Evolutionary conservation across 2,113 vertebrate genomes (phyloP), one percentile per base, ranked within the genome.

Genomic region (Cercopithecus mona): DNA sequence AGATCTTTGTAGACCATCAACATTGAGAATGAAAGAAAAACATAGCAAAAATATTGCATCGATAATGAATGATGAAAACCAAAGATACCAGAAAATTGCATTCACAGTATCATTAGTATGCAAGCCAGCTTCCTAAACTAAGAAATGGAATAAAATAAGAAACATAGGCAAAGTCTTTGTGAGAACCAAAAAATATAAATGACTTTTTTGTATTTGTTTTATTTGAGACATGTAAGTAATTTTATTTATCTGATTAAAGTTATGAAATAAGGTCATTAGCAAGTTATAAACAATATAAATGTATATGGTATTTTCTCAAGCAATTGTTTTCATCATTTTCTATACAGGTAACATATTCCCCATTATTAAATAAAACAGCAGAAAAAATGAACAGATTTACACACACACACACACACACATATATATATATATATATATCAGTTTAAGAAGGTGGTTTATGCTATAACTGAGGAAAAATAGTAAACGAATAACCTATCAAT

Each of bases 51-150:
- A 76, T 82, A 55, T 84, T 78, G 6, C 40, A 96, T 96, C 72
- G 93, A 90, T 97, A 97, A 96, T 96, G 66, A 97, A 95, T 96
- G 66, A 95, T 59, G 76, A 94, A 78, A 96, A 81, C 27, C 78
- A 95, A 90, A 85, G 30, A 30, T n/a, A 90, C 23, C 0, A 1
- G 79, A 90, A 40, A 30, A 95, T 50, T 88, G 40, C 50, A 70
- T 90, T 81, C 52, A 85, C 16, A 35, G 10, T 68, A 22, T 82
- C 43, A 48, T 96, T 94, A 85, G 59, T 88, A 95, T 96, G 90
- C 80, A 88, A 96, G 84, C 88, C 87, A 85, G 72, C 45, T 96
- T 82, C 55, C 22, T n/a, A 95, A 96, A 88, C 55, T 72, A 92
- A 93, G 76, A 90, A 97, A 92, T 82, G 10, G 30, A 97, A 93